A percentile compares a stretch with the other conserved stretches of the same genome.
Conservation (phyloP, 2,113 vertebrate species). For the Microtus ochrogaster region DNA sequence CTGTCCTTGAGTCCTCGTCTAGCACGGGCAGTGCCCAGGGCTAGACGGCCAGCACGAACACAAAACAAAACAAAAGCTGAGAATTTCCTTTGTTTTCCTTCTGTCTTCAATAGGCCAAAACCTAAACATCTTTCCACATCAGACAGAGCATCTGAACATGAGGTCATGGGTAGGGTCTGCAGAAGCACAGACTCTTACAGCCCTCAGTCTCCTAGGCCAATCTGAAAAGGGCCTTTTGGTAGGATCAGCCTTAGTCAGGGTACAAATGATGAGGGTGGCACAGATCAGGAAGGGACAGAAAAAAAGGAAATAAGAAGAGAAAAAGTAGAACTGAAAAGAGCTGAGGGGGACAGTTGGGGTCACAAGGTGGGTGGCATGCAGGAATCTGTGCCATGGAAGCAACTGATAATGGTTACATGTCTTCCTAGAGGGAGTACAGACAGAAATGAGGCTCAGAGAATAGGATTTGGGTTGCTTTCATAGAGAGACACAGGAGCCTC, state of each 20-base stretch:
- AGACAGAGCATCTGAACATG: background rate
- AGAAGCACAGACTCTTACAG: background rate
- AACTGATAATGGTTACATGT: background rate
- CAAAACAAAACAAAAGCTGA: background rate
- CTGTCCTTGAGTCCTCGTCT: background rate
- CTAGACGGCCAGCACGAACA: background rate
- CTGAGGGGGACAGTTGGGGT: no score
- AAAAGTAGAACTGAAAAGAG: background rate
- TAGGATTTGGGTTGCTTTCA: background rate
- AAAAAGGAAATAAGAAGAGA: background rate
- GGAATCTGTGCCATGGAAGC: background rate
- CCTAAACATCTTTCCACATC: background rate
- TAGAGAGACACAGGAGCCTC: background rate
- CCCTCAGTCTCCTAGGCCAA: background rate
- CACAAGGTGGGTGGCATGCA: no score
- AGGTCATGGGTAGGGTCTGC: background rate
- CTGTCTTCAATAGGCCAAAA: constrained; percentile 4
- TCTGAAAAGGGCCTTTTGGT: background rate
- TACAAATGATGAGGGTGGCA: background rate
- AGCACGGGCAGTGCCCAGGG: background rate
- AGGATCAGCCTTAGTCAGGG: background rate
- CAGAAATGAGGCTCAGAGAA: background rate
- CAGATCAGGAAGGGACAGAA: background rate
- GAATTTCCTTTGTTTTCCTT: background rate
- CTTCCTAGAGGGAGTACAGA: background rate